phyloP scores from a whole-genome alignment of 2,888 invertebrate genomes.

The Opisthograptis luteolata region DNA sequence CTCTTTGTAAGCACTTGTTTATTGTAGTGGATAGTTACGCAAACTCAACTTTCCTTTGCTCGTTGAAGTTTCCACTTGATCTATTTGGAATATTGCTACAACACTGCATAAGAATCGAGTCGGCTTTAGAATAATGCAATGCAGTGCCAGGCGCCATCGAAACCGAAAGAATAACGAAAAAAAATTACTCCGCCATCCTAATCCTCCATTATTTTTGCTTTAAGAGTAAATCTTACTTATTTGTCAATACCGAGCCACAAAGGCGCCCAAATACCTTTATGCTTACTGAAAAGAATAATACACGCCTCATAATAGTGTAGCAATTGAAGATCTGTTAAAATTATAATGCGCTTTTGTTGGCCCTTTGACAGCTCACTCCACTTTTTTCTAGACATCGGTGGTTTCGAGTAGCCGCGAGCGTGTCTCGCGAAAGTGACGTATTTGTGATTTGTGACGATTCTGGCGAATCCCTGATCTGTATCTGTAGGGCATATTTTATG shows the following conservation, averaged over 20 bases:
- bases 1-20: constrained; percentile 55
- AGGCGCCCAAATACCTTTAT: constrained; percentile 81
- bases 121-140: constrained; percentile 70
- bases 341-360: constrained; percentile 81
- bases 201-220: constrained; percentile 79
- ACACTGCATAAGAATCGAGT: constrained; percentile 54
- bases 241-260: constrained; percentile 84
- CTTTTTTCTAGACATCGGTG: constrained; percentile 55
- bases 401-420: constrained; percentile 66
- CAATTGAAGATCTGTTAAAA: constrained; percentile 82
- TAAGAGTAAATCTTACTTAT: constrained; percentile 80
- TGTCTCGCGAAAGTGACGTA: constrained; percentile 63
- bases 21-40: constrained; percentile 61
- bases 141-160: constrained; percentile 72
- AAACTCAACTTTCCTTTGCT: constrained; percentile 60
- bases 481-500: constrained; percentile 76
- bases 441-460: constrained; percentile 59
- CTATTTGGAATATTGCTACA: constrained; percentile 64
- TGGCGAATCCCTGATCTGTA: constrained; percentile 75
- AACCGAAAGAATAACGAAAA: constrained; percentile 54
- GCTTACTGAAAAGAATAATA: constrained; percentile 78
- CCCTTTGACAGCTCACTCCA: constrained; percentile 73
- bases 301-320: constrained; percentile 80
- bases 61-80: constrained; percentile 72
- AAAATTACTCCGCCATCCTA: constrained; percentile 67